These are phyloP conservation scores for Pleuronectes platessa DNA, from an alignment of 2,113 vertebrate species.

Conservation along the genomic window DNA sequence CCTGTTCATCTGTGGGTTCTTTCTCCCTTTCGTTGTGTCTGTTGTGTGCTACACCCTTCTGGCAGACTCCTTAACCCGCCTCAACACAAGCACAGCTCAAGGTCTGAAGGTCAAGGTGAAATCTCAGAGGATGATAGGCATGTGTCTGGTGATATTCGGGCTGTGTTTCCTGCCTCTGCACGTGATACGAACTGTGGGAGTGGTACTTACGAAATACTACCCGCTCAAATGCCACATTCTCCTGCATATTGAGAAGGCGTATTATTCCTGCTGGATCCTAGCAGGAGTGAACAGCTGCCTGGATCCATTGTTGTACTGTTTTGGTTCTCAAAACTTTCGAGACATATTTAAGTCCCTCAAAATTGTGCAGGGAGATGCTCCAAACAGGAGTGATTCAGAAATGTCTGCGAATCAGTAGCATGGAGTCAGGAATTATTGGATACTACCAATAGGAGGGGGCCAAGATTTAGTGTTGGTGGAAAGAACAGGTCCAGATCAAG, in stretches of 20 bases:
- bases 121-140: slow-evolving; percentile 71
- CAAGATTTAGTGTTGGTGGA: neutral
- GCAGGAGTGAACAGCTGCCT: slow-evolving; percentile 54
- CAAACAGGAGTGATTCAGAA: slow-evolving; percentile 42
- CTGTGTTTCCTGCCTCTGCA: slow-evolving; percentile 80
- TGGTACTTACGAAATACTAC: slow-evolving; percentile 60
- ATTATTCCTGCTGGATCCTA: slow-evolving; percentile 44
- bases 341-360: slow-evolving; percentile 37
- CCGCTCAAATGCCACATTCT: neutral
- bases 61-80: slow-evolving; percentile 63
- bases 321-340: slow-evolving; percentile 49
- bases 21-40: slow-evolving; percentile 72
- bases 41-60: slow-evolving; percentile 72
- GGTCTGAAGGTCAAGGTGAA: slow-evolving; percentile 74
- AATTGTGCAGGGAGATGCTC: neutral
- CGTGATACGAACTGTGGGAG: slow-evolving; percentile 59
- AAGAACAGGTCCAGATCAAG: neutral
- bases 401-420: slow-evolving; percentile 25
- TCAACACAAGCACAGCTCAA: slow-evolving; percentile 60
- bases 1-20: slow-evolving; percentile 63
- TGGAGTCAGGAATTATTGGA: too few species aligned
- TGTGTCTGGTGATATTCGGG: slow-evolving; percentile 75
- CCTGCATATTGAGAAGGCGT: slow-evolving; percentile 2
- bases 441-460: too few species aligned
- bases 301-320: slow-evolving; percentile 59